Base-by-base conservation (phyloP, 2,888 invertebrate genomes). In the Trimorus sp. region DNA sequence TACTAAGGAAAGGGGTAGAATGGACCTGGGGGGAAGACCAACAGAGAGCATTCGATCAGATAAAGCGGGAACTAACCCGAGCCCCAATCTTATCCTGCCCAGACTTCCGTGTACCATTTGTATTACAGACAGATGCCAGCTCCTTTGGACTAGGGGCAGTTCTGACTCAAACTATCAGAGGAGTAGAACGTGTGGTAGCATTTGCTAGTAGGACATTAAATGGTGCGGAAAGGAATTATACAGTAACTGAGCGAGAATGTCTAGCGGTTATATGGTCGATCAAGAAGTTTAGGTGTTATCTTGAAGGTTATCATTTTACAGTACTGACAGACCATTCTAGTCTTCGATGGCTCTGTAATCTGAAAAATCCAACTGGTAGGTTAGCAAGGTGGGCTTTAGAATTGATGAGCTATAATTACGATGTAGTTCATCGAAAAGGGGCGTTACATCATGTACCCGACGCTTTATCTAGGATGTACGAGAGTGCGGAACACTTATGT, bases 181-280 rank as follows among this genome's bases (percentile, higher is more conserved):
- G 51, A 0, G 62, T 51, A 0, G 85, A 85, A 51, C 12, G 70
- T 0, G 83, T 84, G 0, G 62, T 85, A 7, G 82, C 81, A 0
- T 84, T 73, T 15, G 84, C 81, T 5, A 85, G 84, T 51, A 78
- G 84, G 0, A 53, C 79, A 0, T 15, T 85, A n/a, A 68, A 66
- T 0, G 4, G 38, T 9, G 53, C 51, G 1, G 65, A 65, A 15
- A 51, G 65, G 14, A 65, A 65, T 37, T 65, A 65, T 51, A 53
- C 65, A 15, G 65, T 65, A 9, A 53, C 65, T 51, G 65, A 65
- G 36, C 16, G 36, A 8, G 62, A 62, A 48, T 62, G 3, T 36
- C 14, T 62, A 16, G 62, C 62, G 8, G 48, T 62, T 12, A 15
- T 62, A 8, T 60, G 48, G 62, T 26, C 62, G 1, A n/a, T 62